These are phyloP conservation scores for Perodicticus potto DNA, from an alignment of 2,797 vertebrate species.

Conservation along the genomic window DNA sequence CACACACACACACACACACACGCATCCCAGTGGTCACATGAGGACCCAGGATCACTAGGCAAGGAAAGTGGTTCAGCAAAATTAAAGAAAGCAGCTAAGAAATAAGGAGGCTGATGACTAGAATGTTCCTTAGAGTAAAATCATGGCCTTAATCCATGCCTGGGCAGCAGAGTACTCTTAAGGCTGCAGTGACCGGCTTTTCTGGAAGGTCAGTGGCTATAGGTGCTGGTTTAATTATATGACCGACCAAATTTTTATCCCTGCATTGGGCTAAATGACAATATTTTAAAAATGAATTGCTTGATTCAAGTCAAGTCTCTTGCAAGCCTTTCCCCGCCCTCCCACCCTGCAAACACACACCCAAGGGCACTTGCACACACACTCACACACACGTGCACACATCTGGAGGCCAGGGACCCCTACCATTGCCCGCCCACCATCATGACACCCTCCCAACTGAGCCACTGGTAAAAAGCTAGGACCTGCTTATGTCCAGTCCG, in stretches of 20 bases:
- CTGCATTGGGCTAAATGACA: neutral
- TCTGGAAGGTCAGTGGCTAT: neutral
- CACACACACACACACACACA: neutral
- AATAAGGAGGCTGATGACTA: neutral
- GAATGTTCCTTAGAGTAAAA: neutral
- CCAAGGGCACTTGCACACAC: neutral
- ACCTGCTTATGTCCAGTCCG: neutral
- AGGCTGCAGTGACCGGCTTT: neutral
- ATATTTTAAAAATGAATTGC: neutral
- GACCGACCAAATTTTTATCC: neutral
- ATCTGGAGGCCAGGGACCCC: neutral
- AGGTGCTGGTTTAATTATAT: neutral
- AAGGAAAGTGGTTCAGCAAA: neutral
- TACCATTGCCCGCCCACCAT: neutral
- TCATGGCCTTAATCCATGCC: neutral
- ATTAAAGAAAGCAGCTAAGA: neutral
- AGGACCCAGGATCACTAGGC: neutral
- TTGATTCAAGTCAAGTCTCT: neutral
- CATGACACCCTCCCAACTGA: neutral
- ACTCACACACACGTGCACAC: neutral
- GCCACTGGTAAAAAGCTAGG: neutral
- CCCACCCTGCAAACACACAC: neutral
- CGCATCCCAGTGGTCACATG: neutral
- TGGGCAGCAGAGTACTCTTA: neutral
- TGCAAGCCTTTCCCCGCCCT: neutral